Evolutionary conservation across 2,888 invertebrate genomes (phyloP), one percentile per base, ranked within the genome.

Genomic region (Heliconius aoede): DNA sequence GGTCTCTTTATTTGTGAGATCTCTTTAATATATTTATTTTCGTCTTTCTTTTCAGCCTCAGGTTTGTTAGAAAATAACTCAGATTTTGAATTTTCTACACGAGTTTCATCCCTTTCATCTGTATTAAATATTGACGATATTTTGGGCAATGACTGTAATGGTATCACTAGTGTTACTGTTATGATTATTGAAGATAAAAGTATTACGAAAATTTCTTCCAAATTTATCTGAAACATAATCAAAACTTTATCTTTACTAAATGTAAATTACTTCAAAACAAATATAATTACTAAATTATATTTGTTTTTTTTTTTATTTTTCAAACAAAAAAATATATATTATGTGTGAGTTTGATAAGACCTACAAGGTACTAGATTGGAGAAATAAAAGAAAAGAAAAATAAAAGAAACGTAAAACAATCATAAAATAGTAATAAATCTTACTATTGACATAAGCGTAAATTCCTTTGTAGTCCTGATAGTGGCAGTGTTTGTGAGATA

Each of bases 401-500:
- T 21, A 46, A 26, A 46, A 11, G 40, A 46, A 40, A 67, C 21
- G 26, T 26, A 13, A 15, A 68, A 21, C 1, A n/a, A 51, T 13
- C 4, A 51, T 72, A 18, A 32, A 24, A 74, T 18, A 26, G 4
- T 18, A 55, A 36, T 15, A 69, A 68, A 32, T 74, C 95, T 93
- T 91, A 97, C 97, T 88, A 95, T 86, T 85, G 95, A 94, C 64
- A 92, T 86, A 36, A 95, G 74, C 60, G 95, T 94, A 86, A 96
- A 96, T 87, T 95, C 95, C 24, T 91, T 92, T 0, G 96, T 90
- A 65, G 95, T 95, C 84, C 95, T 95, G 1, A 95, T 93, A n/a
- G 95, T 95, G 67, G 95, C 96, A 30, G 96, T 95, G 72, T 95
- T 95, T 80, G 96, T 96, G 78, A 96, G 95, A 82, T 96, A 96